Evolutionary conservation across 2,888 invertebrate genomes (phyloP), one percentile per base, ranked within the genome.

Genomic region (Cyclophora punctaria): DNA sequence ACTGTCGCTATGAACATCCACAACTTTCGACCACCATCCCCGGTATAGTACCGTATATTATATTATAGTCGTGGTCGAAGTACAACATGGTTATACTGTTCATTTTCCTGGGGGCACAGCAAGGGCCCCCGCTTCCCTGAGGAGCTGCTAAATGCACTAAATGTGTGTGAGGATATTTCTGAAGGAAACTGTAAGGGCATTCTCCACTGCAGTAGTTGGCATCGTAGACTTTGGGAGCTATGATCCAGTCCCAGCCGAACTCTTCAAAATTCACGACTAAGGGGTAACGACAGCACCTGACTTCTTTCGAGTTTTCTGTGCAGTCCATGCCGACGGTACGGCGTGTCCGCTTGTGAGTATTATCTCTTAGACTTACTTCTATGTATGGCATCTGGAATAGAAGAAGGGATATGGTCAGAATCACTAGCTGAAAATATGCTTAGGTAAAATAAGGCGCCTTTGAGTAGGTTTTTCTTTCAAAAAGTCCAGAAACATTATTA

Each of bases 201-300:
- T 98, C 96, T 4, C 99, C 98, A 49, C 96, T 93, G 87, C 99
- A 99, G 87, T 98, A 98, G 85, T 97, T 96, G 4, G 98, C 98
- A 71, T 96, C 95, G 88, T 98, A 99, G 55, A 93, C 91, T 69
- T 96, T 96, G 0, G 99, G 99, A 0, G 98, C 98, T 53, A 99
- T 96, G 68, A 99, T 96, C 94, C 98, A 99, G 75, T 98, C 96
- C 97, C 98, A 98, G 35, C 98, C 98, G 74, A 98, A 97, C 71
- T 94, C 93, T 64, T 95, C 95, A 78, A 99, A 99, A 88, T 98
- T 96, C 7, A 99, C 96, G 7, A 93, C 93, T 44, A 98, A 90
- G 0, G 98, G 97, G 81, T 97, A 98, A 3, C 98, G 93, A 75
- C 99, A 99, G 84, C 99, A 99, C 45, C 96, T 91, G 35, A 93